These are phyloP conservation scores for Thalassoma bifasciatum DNA, from an alignment of 2,113 vertebrate species.

Conservation along the genomic window DNA sequence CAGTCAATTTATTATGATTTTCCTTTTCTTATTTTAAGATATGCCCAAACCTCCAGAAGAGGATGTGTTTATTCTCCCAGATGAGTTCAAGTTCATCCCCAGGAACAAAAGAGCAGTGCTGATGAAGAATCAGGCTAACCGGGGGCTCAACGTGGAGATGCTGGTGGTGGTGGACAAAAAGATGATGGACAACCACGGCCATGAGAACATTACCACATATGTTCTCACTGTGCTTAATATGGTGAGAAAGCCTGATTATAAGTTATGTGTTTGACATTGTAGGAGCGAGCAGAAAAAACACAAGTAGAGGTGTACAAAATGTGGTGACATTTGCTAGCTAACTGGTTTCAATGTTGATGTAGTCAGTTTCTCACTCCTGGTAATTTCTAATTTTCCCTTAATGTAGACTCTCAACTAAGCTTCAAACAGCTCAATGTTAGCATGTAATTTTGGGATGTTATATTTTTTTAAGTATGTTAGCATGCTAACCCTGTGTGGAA, in stretches of 20 bases:
- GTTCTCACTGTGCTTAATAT: conserved; percentile 93
- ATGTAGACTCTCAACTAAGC: background rate
- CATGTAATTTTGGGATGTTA: background rate
- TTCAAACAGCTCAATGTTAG: background rate
- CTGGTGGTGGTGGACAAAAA: conserved; percentile 90
- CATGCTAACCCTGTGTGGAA: background rate
- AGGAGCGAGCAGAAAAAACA: background rate
- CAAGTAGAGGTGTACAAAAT: background rate
- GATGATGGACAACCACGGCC: conserved; percentile 91
- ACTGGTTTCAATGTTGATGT: background rate
- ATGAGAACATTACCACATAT: conserved; percentile 90
- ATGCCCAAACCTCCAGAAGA: conserved; percentile 86
- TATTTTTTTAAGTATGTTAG: background rate
- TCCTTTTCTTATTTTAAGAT: conserved; percentile 74
- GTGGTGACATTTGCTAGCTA: background rate
- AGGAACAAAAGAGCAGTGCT: conserved; percentile 83
- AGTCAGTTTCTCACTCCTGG: too few relatives aligned
- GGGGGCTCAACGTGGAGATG: conserved; percentile 89
- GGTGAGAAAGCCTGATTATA: conserved; percentile 73
- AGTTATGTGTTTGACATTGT: background rate
- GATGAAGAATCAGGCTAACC: conserved; percentile 70
- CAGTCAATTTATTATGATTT: background rate
- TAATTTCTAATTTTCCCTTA: background rate
- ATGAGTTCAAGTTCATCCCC: conserved; percentile 83
- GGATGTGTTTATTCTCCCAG: conserved; percentile 83